phyloP scores from a whole-genome alignment of 2,888 invertebrate species.

The Pandemis heparana region DNA sequence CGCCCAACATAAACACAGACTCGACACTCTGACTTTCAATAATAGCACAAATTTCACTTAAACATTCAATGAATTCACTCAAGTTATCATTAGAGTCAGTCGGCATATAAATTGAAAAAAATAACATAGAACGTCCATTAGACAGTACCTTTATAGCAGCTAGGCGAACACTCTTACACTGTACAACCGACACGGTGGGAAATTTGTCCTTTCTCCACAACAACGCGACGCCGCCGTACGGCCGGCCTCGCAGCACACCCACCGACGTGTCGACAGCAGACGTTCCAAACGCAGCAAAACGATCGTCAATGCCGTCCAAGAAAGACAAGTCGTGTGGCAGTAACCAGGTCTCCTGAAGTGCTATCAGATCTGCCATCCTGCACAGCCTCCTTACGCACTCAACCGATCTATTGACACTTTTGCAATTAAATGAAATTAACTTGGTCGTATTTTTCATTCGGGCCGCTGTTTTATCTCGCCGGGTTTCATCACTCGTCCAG shows the following conservation, averaged over 20 bases:
- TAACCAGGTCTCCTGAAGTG: not conserved
- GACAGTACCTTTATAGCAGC: not conserved
- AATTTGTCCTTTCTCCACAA: not conserved
- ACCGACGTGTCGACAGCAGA: not conserved
- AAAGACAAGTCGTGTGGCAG: not conserved
- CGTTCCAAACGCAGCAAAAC: not conserved
- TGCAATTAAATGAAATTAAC: not conserved
- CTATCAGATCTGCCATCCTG: not conserved
- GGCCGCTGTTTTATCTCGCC: no score
- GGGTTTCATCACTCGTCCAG: no score
- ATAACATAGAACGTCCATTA: not conserved
- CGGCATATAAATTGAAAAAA: not conserved
- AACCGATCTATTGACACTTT: not conserved
- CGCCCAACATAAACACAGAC: not conserved
- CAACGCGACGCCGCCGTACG: not conserved
- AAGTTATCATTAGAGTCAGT: not conserved
- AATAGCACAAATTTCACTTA: not conserved
- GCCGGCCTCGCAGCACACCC: not conserved
- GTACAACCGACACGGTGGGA: not conserved
- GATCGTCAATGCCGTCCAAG: not conserved
- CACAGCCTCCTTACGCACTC: not conserved
- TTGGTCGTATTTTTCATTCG: not conserved
- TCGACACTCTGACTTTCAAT: not conserved
- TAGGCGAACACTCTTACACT: not conserved
- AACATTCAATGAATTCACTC: not conserved